Evolutionary conservation across 2,888 invertebrate species (phyloP).

Genomic region (Rhagium mordax): DNA sequence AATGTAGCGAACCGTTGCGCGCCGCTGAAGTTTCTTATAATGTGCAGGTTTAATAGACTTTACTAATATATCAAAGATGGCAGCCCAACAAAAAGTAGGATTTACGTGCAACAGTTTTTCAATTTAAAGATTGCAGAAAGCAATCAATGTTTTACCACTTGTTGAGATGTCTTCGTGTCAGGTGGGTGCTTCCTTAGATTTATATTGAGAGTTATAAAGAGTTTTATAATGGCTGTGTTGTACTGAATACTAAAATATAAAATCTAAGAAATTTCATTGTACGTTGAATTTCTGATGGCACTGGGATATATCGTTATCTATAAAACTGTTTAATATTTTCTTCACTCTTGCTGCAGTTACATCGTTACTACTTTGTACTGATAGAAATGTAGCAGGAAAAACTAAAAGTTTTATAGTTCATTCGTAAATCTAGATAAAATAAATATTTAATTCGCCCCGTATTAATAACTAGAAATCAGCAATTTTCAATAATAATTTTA

Average conservation of each 20-base stretch:
- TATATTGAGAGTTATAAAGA: background rate
- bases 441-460: too few relatives aligned
- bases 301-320: background rate
- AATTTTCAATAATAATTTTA: too few relatives aligned
- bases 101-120: slow-evolving; percentile 9
- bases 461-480: too few relatives aligned
- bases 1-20: background rate
- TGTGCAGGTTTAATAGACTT: background rate
- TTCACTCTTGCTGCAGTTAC: too few relatives aligned
- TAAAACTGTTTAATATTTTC: background rate
- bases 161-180: background rate
- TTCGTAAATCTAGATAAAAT: too few relatives aligned
- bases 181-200: background rate
- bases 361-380: too few relatives aligned
- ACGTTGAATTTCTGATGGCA: background rate
- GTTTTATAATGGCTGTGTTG: background rate
- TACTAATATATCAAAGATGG: background rate
- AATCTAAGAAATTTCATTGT: background rate
- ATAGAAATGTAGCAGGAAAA: too few relatives aligned
- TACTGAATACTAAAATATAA: background rate
- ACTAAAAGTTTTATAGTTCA: too few relatives aligned
- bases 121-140: slow-evolving; percentile 11
- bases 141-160: slow-evolving; percentile 9
- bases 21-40: background rate
- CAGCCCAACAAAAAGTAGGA: background rate